Conservation (phyloP, 2,113 vertebrate species). For the Hystrix brachyura region DNA sequence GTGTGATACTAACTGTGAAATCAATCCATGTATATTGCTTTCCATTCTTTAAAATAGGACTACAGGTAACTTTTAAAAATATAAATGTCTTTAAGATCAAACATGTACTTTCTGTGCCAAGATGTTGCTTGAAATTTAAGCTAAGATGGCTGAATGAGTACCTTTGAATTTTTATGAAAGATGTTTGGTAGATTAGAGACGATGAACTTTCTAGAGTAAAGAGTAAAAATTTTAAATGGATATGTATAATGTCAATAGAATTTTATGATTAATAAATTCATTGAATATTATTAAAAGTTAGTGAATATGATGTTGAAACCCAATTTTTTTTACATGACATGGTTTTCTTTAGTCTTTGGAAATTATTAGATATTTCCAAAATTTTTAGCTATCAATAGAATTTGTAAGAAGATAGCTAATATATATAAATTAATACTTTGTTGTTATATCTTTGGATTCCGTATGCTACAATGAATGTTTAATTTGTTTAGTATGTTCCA, state of each 20-base stretch:
- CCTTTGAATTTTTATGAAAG: slow-evolving; percentile 37
- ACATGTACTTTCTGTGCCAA: slow-evolving; percentile 26
- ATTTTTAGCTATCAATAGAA: background rate
- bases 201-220: slow-evolving; percentile 44
- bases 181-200: background rate
- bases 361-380: slow-evolving; percentile 24
- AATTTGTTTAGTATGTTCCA: slow-evolving; percentile 75
- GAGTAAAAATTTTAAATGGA: background rate
- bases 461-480: slow-evolving; percentile 54
- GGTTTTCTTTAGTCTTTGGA: slow-evolving; percentile 23
- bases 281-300: slow-evolving; percentile 31
- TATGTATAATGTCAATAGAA: background rate
- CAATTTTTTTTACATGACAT: background rate
- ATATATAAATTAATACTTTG: slow-evolving; percentile 19
- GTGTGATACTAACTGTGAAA: slow-evolving; percentile 27
- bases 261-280: slow-evolving; percentile 37
- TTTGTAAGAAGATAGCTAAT: slow-evolving; percentile 21
- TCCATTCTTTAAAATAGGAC: slow-evolving; percentile 20
- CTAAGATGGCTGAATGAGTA: background rate
- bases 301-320: background rate
- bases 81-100: slow-evolving; percentile 36
- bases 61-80: slow-evolving; percentile 57
- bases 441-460: slow-evolving; percentile 42
- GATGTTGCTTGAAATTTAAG: slow-evolving; percentile 10
- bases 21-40: background rate